Base-by-base conservation (phyloP, 1,140 invertebrate species). In the Diachasma alloeum region DNA sequence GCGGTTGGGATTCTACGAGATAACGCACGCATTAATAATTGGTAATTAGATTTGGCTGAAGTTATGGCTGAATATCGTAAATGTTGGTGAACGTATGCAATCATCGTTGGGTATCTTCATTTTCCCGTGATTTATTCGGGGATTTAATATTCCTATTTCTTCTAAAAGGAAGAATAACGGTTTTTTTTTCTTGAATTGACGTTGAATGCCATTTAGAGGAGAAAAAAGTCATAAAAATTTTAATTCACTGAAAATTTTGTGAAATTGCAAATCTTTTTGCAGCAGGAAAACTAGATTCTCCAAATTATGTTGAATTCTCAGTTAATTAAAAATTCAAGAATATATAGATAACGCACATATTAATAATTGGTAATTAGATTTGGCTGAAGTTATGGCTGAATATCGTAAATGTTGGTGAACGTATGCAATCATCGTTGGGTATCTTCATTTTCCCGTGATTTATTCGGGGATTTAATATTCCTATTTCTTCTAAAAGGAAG, bases 301-400 rank as follows among this genome's bases (percentile, higher is more conserved):
- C n/a, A n/a, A n/a, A n/a, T n/a, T n/a, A n/a, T n/a, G n/a, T n/a
- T n/a, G n/a, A n/a, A n/a, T n/a, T n/a, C n/a, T n/a, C n/a, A n/a
- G n/a, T n/a, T n/a, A n/a, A n/a, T n/a, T n/a, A n/a, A n/a, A n/a
- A n/a, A n/a, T n/a, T n/a, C n/a, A n/a, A n/a, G n/a, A n/a, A n/a
- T n/a, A n/a, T n/a, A n/a, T n/a, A 26, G 78, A 79, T 79, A 79
- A 79, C 67, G 46, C 63, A 66, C 39, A 59, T 74, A 76, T 76
- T 73, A 79, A 77, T 76, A 78, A 78, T 78, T 78, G 75, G 79
- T 80, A 78, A 80, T 80, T 80, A 78, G 76, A 76, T 76, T 71
- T 70, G 56, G 59, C 42, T 19, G 36, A 72, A 76, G 72, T 80
- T 80, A 78, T 74, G 74, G 56, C 10, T 36, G 13, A 59, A 59